Evolutionary conservation across 2,113 vertebrate species (phyloP), one percentile per base, ranked within the genome.

Genomic region (Cariama cristata): DNA sequence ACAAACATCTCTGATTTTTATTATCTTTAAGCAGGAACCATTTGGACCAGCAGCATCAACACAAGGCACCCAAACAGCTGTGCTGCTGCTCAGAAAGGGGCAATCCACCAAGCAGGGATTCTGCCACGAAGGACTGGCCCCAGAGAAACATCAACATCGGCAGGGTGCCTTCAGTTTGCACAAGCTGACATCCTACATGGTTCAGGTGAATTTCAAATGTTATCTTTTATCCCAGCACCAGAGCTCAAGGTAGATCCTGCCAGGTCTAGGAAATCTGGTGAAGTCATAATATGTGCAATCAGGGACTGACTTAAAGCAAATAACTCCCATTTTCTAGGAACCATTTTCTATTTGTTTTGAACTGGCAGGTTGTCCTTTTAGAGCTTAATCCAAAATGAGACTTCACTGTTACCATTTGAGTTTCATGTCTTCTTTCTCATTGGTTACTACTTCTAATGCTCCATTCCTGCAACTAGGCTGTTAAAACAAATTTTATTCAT

Each of bases 21-120:
- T 24, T 60, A 18, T 20, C 18, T 59, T 40, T 32, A 18, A 7
- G 27, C 52, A 55, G 44, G 23, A 93, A 10, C 14, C 28, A 13
- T 26, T 73, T 0, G 6, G 52, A 32, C 17, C 40, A 47, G 17
- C 9, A 28, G 35, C 27, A 14, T 7, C 0, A 0, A 13, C 40
- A 30, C 14, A 3, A 0, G 1, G 19, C 59, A 27, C 12, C 35
- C 60, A 9, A 26, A 49, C 47, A 32, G 42, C 30, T 20, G 23
- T 21, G 42, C 12, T 52, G 40, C 50, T 33, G 22, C 56, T 35
- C n/a, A 15, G 40, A 42, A 11, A 66, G 33, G 53, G 38, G 13
- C 2, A 4, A 27, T 23, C 2, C 1, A 30, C 18, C n/a, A 6
- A 11, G 40, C 45, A 45, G 40, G 30, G 33, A 47, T 44, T 30